Evolutionary conservation across 1,140 invertebrate genomes (phyloP).

Genomic region (Lineus longissimus): DNA sequence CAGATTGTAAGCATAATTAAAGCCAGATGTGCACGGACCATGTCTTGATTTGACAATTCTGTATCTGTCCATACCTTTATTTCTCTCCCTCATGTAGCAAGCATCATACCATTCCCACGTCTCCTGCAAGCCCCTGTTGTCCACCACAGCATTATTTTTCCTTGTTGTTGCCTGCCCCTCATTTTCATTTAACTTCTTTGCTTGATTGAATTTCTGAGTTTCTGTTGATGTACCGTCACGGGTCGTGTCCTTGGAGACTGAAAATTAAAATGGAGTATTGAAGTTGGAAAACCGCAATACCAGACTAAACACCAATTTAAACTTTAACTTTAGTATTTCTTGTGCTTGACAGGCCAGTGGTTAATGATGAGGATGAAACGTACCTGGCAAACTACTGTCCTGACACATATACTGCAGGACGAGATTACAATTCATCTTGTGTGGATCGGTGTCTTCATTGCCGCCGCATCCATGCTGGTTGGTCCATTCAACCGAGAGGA

Average conservation of each 20-base stretch:
- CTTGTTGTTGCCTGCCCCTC: slow-evolving; percentile 17
- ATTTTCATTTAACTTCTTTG: slow-evolving; percentile 27
- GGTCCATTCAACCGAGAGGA: slow-evolving; percentile 48
- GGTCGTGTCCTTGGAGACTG: slow-evolving; percentile 22
- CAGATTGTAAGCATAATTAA: too few species aligned
- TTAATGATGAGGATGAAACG: too few species aligned
- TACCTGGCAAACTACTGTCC: background rate
- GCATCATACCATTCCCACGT: slow-evolving; percentile 51
- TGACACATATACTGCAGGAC: slow-evolving; percentile 53
- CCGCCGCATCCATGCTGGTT: slow-evolving; percentile 53
- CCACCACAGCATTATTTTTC: slow-evolving; percentile 34
- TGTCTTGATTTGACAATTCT: too few species aligned
- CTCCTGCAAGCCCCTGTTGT: slow-evolving; percentile 42
- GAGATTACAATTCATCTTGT: slow-evolving; percentile 47
- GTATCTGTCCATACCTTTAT: slow-evolving; percentile 41
- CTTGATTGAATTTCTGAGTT: slow-evolving; percentile 32
- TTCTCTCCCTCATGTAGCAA: slow-evolving; percentile 46
- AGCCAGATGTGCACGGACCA: too few species aligned
- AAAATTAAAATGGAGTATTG: too few species aligned
- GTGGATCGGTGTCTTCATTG: slow-evolving; percentile 24
- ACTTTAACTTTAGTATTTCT: too few species aligned
- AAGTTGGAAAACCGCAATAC: too few species aligned
- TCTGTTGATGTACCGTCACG: slow-evolving; percentile 40
- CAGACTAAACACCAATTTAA: too few species aligned
- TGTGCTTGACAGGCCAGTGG: too few species aligned